Evolutionary conservation across 53 echinoderm and acorn worm species (phyloP), one percentile per base, ranked within the genome.

Genomic region (Antedon mediterranea): DNA sequence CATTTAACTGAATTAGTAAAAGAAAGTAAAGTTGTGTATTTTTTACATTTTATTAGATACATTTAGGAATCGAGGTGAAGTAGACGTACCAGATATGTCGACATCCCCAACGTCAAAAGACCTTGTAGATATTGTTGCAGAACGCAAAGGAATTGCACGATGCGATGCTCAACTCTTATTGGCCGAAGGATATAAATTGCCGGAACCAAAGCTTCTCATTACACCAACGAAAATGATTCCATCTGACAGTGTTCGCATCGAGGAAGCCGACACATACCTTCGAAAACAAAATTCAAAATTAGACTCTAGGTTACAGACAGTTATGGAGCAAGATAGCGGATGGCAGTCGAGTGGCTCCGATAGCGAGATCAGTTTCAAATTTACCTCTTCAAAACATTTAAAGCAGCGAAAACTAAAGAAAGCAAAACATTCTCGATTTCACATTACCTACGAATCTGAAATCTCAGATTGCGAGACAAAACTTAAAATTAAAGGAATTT

Each of bases 401-500:
- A 81, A 77, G 71, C 31, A 81, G 27, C 4, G 43, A 18, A 72
- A 71, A 28, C 33, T 43, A 18, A 76, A 80, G 30, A 80, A 76
- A 31, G 43, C 77, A 28, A 70, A 81, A 57, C 77, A 43, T 85
- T 72, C 43, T 72, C 77, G 44, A 73, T 78, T 32, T 32, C 57
- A 57, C 57, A 57, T 71, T 28, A 84, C 87, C 4, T 93, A 93
- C 76, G 83, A 93, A 71, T 93, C 94, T 14, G 89, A 90, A 75
- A 86, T 93, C 26, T 93, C 94, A 23, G 88, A 86, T 34, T 93
- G 94, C 43, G 85, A 87, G 72, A 93, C 88, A 26, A 93, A 93
- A 80, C 75, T 93, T 28, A 93, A 90, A 76, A 93, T 93, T 14
- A 79, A 90, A 15, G 94, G 90, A 34, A 87, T 93, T 28, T 86